These are phyloP conservation scores for Diarsia rubi DNA, from an alignment of 2,888 invertebrate species.

Conservation along the genomic window DNA sequence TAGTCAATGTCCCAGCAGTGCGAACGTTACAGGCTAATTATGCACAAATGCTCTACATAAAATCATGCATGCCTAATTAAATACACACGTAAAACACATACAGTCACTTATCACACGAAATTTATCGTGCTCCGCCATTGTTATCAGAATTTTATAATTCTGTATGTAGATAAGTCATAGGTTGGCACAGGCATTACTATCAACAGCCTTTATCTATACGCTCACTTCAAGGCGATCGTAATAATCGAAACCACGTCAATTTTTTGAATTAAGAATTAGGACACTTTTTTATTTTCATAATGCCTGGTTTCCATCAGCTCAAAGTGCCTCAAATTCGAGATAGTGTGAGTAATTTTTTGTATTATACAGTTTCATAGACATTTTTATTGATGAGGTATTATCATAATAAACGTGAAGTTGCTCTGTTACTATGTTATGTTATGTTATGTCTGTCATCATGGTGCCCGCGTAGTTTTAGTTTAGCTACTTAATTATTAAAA, in stretches of 20 bases:
- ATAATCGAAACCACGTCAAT: constrained; percentile 65
- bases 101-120: constrained; percentile 56
- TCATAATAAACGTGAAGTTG: constrained; percentile 72
- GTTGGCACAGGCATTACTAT: constrained; percentile 54
- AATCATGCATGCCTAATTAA: not conserved
- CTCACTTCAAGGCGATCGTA: constrained; percentile 78
- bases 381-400: not conserved
- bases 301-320: constrained; percentile 64
- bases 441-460: no score
- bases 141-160: constrained; percentile 67
- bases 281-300: constrained; percentile 52
- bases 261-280: constrained; percentile 45
- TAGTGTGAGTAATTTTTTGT: constrained; percentile 73
- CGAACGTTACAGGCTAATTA: not conserved
- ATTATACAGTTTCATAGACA: not conserved
- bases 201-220: constrained; percentile 63
- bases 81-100: constrained; percentile 3
- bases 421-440: constrained; percentile 27
- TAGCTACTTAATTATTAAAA: not conserved
- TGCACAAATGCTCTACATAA: not conserved
- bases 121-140: constrained; percentile 62
- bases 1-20: not conserved
- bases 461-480: not conserved
- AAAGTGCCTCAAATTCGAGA: constrained; percentile 75
- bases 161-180: constrained; percentile 57